Evolutionary conservation across 2,113 vertebrate genomes (phyloP).

Genomic region (Thamnophis sirtalis): DNA sequence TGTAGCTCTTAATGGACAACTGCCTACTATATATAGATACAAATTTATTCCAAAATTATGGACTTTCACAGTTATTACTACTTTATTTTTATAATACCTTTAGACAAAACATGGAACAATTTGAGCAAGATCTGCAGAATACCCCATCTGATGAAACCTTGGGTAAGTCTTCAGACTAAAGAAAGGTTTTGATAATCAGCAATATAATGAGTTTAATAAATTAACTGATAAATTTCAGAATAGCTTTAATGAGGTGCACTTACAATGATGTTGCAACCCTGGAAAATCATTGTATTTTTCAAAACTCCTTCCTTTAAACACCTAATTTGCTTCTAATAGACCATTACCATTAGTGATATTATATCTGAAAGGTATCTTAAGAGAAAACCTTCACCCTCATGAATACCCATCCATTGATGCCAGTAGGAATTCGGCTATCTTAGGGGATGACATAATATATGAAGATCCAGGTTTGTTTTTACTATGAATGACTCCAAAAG

Average conservation of each 20-base stretch:
- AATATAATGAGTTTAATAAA: no score
- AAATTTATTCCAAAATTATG: neutral
- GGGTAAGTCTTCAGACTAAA: no score
- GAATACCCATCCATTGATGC: neutral
- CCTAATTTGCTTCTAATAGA: no score
- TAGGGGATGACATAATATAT: neutral
- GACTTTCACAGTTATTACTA: neutral
- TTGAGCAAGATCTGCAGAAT: neutral
- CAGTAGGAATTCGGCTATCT: neutral
- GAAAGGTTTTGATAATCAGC: no score
- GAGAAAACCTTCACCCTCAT: neutral
- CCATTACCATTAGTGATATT: no score
- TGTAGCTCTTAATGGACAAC: conserved; percentile 53
- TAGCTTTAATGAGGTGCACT: neutral
- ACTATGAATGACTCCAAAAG: neutral
- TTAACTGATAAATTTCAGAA: neutral
- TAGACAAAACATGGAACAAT: accelerated
- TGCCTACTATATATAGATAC: conserved; percentile 32
- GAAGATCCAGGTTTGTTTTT: neutral
- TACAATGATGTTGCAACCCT: neutral
- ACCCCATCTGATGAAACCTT: no score
- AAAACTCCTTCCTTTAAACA: no score
- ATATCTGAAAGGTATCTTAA: no score
- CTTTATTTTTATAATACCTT: neutral
- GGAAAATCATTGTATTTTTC: neutral